Evolutionary conservation across 2,888 invertebrate species (phyloP).

Genomic region (Harmothoe impar): DNA sequence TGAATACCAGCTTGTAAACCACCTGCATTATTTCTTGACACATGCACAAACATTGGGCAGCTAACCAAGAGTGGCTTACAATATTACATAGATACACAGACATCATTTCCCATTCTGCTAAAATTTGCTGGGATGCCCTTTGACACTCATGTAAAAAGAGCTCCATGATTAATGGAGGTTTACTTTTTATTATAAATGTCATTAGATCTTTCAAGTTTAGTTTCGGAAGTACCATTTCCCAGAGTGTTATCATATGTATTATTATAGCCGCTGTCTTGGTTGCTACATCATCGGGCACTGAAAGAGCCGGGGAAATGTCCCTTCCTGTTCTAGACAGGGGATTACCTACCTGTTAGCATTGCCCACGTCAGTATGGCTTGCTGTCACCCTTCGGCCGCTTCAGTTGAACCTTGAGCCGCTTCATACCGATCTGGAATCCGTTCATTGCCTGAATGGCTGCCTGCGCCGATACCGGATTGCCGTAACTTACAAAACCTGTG

Average conservation of each 20-base stretch:
- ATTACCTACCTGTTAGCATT: slow-evolving; percentile 54
- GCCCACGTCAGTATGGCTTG: slow-evolving; percentile 91
- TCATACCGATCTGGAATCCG: slow-evolving; percentile 99
- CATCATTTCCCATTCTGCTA: background rate
- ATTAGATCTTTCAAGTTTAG: too few species aligned
- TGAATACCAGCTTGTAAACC: slow-evolving; percentile 17
- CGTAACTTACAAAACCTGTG: slow-evolving; percentile 99
- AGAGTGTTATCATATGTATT: background rate
- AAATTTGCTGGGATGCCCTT: background rate
- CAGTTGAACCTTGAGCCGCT: slow-evolving; percentile 99
- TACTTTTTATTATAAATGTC: too few species aligned
- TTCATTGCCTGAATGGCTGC: slow-evolving; percentile 99
- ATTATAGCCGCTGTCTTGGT: slow-evolving; percentile 21
- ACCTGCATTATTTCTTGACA: background rate
- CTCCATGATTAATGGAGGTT: too few species aligned
- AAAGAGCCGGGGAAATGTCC: background rate
- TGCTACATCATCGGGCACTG: background rate
- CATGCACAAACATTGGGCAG: slow-evolving; percentile 33
- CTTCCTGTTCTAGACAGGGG: background rate
- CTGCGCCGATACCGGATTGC: slow-evolving; percentile 98
- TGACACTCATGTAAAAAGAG: too few species aligned
- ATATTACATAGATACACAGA: background rate
- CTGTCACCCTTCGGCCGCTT: slow-evolving; percentile 99
- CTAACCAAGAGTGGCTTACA: slow-evolving; percentile 18
- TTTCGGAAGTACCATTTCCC: too few species aligned